A percentile compares a stretch with the other conserved stretches of the same genome.
These are phyloP conservation scores for Dromiciops gliroides DNA, from an alignment of 2,113 vertebrate species.

Conservation along the genomic window DNA sequence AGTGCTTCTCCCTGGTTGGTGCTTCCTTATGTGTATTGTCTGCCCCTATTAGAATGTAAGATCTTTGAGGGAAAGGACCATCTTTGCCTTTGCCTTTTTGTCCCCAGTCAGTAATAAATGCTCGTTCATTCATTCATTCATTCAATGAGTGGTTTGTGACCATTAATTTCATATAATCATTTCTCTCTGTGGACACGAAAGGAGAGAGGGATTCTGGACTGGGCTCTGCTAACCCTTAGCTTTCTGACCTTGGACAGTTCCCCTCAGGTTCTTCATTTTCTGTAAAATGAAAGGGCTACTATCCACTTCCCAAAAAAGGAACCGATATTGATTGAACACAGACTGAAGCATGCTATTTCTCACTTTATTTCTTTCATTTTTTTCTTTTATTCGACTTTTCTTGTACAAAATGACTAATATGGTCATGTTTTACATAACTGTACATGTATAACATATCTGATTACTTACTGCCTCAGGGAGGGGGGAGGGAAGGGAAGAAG, in stretches of 20 bases:
- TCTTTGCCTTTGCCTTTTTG: background rate
- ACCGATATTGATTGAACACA: too few species aligned
- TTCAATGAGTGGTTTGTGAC: background rate
- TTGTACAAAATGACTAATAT: too few species aligned
- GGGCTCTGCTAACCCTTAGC: background rate
- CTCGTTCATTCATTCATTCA: background rate
- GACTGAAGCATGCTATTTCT: too few species aligned
- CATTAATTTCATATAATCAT: background rate
- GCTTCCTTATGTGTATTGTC: background rate
- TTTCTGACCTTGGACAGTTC: background rate
- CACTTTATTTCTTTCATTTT: too few species aligned
- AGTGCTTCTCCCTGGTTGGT: background rate
- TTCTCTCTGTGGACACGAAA: background rate
- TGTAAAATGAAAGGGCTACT: background rate
- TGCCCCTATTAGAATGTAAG: background rate
- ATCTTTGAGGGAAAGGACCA: background rate
- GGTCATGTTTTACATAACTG: too few species aligned
- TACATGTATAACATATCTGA: too few species aligned
- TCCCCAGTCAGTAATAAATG: background rate
- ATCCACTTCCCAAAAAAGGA: too few species aligned
- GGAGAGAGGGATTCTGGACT: background rate
- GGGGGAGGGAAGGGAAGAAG: too few species aligned
- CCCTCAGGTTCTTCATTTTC: background rate
- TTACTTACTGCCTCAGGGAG: too few species aligned
- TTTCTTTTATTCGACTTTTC: too few species aligned